Conservation (phyloP, 2,797 vertebrate genomes). For the Amblyopsis hoosieri region DNA sequence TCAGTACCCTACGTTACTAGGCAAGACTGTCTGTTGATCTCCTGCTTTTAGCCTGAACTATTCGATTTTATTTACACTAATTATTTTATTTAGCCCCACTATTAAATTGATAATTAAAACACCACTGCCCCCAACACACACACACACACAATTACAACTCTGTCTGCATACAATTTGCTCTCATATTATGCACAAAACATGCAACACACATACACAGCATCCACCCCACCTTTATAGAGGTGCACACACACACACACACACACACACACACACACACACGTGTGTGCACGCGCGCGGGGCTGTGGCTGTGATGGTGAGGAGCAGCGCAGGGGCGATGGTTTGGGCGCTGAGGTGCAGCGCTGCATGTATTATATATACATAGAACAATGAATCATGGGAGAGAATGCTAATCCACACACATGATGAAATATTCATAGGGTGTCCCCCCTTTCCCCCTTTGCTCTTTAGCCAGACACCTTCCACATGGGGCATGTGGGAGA, state of each 20-base stretch:
- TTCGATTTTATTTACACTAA: too few species aligned
- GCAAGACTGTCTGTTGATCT: too few species aligned
- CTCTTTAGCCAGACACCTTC: constrained; percentile 75
- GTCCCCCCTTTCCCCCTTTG: constrained; percentile 57
- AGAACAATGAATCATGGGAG: constrained; percentile 68
- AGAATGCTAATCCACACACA: constrained; percentile 71
- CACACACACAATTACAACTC: neutral
- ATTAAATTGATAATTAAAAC: too few species aligned
- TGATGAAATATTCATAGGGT: constrained; percentile 75
- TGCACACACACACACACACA: constrained; percentile 10
- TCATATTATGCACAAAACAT: too few species aligned
- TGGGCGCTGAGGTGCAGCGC: constrained; percentile 41
- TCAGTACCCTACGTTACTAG: too few species aligned
- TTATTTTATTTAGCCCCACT: too few species aligned
- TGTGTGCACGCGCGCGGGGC: constrained; percentile 11
- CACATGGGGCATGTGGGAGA: constrained; percentile 68
- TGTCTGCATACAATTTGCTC: too few species aligned
- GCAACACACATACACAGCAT: too few species aligned
- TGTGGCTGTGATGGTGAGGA: constrained; percentile 62
- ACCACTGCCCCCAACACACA: neutral
- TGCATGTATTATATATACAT: constrained; percentile 72
- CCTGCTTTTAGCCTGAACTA: too few species aligned
- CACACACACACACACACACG: constrained; percentile 12
- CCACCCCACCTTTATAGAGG: too few species aligned
- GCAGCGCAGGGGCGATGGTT: constrained; percentile 60